Evolutionary conservation across 2,113 vertebrate species (phyloP).

Genomic region (Lepus europaeus): DNA sequence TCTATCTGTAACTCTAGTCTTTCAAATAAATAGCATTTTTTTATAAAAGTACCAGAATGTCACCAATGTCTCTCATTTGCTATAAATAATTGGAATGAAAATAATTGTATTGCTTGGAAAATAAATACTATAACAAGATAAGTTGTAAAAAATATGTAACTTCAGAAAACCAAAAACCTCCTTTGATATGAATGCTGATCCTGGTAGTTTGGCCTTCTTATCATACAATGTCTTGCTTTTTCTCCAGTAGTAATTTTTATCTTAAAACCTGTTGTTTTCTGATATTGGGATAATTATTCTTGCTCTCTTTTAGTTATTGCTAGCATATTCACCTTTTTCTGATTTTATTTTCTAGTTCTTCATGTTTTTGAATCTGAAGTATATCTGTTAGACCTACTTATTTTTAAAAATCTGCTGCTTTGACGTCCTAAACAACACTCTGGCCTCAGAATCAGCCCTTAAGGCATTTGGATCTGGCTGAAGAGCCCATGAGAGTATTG

Average conservation of each 20-base stretch:
- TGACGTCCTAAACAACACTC: neutral
- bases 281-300: neutral
- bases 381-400: neutral
- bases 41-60: neutral
- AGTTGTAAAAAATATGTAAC: neutral
- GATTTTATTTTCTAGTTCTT: neutral
- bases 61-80: neutral
- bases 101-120: neutral
- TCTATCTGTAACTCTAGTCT: no score
- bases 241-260: neutral
- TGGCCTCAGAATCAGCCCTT: no score
- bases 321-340: neutral
- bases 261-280: neutral
- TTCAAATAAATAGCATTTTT: no score
- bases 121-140: neutral
- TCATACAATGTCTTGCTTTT: neutral
- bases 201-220: neutral
- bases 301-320: neutral
- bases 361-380: neutral
- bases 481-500: no score
- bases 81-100: constrained; percentile 3
- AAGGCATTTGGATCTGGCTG: no score
- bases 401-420: neutral
- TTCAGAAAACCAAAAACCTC: neutral
- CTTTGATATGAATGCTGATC: neutral